Percentiles rank a stretch among this genome's conserved stretches.
These are phyloP conservation scores for Carettochelys insculpta DNA, from an alignment of 2,113 vertebrate genomes.

Conservation along the genomic window DNA sequence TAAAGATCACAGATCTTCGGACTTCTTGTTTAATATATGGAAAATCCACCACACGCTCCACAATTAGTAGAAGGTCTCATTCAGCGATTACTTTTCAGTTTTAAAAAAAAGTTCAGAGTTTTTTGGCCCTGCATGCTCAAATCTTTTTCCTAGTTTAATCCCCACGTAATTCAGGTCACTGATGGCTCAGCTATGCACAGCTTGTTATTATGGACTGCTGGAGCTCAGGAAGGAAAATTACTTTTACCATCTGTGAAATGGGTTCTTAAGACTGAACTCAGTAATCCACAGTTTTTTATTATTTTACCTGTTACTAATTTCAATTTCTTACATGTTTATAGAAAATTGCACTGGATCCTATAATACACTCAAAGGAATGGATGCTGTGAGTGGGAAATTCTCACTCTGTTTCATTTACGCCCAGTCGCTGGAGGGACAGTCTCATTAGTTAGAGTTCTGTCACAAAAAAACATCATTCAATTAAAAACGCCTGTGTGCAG, in stretches of 20 bases:
- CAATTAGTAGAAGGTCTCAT: background rate
- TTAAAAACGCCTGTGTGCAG: background rate
- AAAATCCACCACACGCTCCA: background rate
- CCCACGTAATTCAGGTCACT: slow-evolving; percentile 49
- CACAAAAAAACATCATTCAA: background rate
- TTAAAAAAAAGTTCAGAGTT: background rate
- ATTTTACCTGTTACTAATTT: background rate
- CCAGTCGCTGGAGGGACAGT: background rate
- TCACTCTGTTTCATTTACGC: background rate
- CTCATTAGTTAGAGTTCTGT: background rate
- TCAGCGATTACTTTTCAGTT: slow-evolving; percentile 19
- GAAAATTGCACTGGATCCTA: background rate
- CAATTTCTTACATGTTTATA: background rate
- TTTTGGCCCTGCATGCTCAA: background rate
- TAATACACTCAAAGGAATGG: background rate
- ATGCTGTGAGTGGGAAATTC: background rate
- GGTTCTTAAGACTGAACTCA: slow-evolving; percentile 37
- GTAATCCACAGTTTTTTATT: background rate
- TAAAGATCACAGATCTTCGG: background rate
- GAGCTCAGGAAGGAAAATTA: slow-evolving; percentile 43
- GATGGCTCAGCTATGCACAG: slow-evolving; percentile 40
- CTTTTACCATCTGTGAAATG: slow-evolving; percentile 30
- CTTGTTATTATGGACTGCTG: slow-evolving; percentile 52
- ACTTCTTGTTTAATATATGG: background rate
- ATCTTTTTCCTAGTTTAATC: slow-evolving; percentile 22